Conservation (phyloP, 2,797 vertebrate species). For the Chrosomus eos region DNA sequence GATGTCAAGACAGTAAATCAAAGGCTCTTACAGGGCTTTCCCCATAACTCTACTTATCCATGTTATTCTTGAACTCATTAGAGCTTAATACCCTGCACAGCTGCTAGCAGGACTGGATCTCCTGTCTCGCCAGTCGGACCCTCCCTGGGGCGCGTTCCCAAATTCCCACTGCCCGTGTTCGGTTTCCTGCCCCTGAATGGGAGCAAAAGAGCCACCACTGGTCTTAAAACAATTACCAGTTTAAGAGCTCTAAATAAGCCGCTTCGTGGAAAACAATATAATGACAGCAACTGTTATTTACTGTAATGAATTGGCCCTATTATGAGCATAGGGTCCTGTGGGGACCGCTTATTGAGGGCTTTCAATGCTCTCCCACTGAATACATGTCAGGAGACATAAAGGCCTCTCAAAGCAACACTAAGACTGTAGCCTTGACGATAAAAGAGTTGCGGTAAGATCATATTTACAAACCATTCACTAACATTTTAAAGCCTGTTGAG, state of each 20-base stretch:
- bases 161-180: slow-evolving; percentile 54
- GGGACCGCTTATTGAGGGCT: slow-evolving; percentile 71
- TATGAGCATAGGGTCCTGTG: slow-evolving; percentile 68
- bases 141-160: slow-evolving; percentile 41
- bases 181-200: slow-evolving; percentile 55
- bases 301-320: slow-evolving; percentile 74
- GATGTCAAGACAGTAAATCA: slow-evolving; percentile 22
- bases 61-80: slow-evolving; percentile 44
- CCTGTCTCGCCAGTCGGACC: slow-evolving; percentile 18
- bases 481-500: slow-evolving; percentile 74
- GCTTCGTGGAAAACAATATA: slow-evolving; percentile 69
- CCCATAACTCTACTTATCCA: slow-evolving; percentile 36
- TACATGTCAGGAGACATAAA: slow-evolving; percentile 77
- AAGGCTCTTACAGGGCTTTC: slow-evolving; percentile 28
- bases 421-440: slow-evolving; percentile 75
- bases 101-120: slow-evolving; percentile 40
- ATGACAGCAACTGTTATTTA: slow-evolving; percentile 74
- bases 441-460: slow-evolving; percentile 75
- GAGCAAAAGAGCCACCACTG: slow-evolving; percentile 65
- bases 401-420: slow-evolving; percentile 71
- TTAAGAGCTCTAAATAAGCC: slow-evolving; percentile 71
- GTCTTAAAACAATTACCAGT: slow-evolving; percentile 69
- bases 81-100: slow-evolving; percentile 45
- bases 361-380: slow-evolving; percentile 74
- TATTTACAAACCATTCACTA: slow-evolving; percentile 80